Percentiles rank a stretch among this genome's conserved stretches.
These are phyloP conservation scores for Alethe castanea DNA, from an alignment of 2,113 vertebrate species.

Conservation along the genomic window DNA sequence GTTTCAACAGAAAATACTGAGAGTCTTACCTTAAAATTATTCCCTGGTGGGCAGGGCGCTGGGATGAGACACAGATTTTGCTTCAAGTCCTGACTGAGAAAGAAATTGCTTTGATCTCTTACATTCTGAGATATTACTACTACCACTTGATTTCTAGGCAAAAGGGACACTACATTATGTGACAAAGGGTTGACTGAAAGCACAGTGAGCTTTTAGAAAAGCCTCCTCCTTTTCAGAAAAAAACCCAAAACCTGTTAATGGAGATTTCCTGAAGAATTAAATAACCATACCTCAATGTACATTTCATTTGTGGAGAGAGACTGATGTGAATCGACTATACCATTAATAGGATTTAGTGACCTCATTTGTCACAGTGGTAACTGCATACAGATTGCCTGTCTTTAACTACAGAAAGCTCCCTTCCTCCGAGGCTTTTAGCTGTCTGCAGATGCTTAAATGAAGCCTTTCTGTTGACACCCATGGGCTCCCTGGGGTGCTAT, in stretches of 20 bases:
- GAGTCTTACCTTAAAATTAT: not conserved
- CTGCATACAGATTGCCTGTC: not conserved
- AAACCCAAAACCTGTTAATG: not conserved
- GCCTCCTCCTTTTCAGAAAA: not conserved
- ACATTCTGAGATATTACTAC: not conserved
- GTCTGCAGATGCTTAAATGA: not conserved
- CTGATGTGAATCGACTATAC: not conserved
- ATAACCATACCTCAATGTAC: not conserved
- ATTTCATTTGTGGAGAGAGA: not conserved
- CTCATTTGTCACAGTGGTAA: not conserved
- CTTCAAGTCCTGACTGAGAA: not conserved
- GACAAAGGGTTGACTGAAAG: not conserved
- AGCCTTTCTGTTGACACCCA: not conserved
- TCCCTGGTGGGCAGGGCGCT: not conserved
- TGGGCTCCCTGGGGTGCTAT: not conserved
- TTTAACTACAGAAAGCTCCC: not conserved
- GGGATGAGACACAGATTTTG: not conserved
- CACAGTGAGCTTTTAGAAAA: not conserved
- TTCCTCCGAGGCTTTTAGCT: not conserved
- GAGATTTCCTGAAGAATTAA: not conserved
- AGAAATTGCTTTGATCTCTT: not conserved
- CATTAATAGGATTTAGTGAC: not conserved
- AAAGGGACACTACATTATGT: not conserved
- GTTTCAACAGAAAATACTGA: not conserved
- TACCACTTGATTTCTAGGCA: not conserved